Evolutionary conservation across 2,113 vertebrate species (phyloP).

Genomic region (Apodemus speciosus): DNA sequence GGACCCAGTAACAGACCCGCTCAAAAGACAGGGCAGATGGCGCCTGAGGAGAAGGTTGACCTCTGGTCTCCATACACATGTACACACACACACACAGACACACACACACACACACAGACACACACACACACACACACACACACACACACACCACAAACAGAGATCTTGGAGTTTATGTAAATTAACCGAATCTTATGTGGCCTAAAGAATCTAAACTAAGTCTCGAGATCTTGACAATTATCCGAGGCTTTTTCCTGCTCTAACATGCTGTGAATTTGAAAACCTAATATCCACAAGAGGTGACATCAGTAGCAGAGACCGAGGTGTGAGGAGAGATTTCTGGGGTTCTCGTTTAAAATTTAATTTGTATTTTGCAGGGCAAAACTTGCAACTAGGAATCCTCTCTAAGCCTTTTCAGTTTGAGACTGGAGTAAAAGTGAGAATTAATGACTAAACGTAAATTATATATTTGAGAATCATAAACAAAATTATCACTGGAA

Average conservation of each 20-base stretch:
- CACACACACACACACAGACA: no score
- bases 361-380: neutral
- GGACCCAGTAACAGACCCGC: neutral
- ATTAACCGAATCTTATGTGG: constrained; percentile 15
- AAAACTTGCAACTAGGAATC: constrained; percentile 47
- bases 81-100: neutral
- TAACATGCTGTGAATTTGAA: constrained; percentile 25
- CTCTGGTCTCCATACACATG: neutral
- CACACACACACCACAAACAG: neutral
- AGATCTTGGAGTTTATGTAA: neutral
- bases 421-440: constrained; percentile 28
- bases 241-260: neutral
- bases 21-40: neutral
- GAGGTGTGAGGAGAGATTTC: neutral
- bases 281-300: constrained; percentile 9
- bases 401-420: constrained; percentile 34
- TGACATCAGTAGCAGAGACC: constrained; percentile 1
- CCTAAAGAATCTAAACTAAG: constrained; percentile 36
- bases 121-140: neutral
- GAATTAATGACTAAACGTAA: neutral
- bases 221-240: neutral
- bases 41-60: neutral
- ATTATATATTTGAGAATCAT: constrained; percentile 20
- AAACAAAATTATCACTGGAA: constrained; percentile 46
- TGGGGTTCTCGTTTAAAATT: neutral